phyloP scores from a whole-genome alignment of 2,113 vertebrate species.

The Rhinolophus ferrumequinum region DNA sequence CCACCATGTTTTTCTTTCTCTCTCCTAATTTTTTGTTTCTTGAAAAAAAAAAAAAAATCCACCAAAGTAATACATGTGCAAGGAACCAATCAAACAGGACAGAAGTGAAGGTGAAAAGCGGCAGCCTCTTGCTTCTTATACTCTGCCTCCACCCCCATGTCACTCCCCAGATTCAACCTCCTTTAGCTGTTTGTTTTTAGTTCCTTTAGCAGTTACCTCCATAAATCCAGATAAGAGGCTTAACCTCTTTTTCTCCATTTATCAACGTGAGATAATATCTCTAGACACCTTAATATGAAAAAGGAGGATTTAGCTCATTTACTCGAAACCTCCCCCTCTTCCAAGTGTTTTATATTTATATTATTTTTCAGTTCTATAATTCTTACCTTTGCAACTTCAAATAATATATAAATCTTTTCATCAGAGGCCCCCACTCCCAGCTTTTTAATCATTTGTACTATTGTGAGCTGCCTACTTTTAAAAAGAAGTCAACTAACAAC shows the following conservation, averaged over 20 bases:
- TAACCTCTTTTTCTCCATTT: conserved; percentile 65
- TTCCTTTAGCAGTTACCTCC: conserved; percentile 57
- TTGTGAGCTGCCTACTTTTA: background rate
- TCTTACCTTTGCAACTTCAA: conserved; percentile 37
- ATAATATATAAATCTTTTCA: conserved; percentile 4
- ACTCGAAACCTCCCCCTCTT: conserved; percentile 33
- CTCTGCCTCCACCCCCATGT: background rate
- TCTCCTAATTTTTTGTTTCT: background rate
- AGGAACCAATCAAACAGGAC: background rate
- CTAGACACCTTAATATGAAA: conserved; percentile 71
- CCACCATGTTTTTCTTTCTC: conserved; percentile 45
- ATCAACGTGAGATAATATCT: conserved; percentile 74
- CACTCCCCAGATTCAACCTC: background rate
- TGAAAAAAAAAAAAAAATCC: background rate
- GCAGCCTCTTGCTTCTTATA: background rate
- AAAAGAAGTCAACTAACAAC: background rate
- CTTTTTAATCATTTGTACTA: background rate
- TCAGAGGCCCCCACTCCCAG: background rate
- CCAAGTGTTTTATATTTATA: conserved; percentile 12
- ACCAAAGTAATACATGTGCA: background rate
- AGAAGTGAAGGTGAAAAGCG: background rate
- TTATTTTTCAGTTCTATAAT: conserved; percentile 1
- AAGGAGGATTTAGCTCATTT: conserved; percentile 49
- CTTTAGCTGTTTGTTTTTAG: conserved; percentile 65
- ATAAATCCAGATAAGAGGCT: conserved; percentile 75